Evolutionary conservation across 2,888 invertebrate genomes (phyloP), one percentile per base, ranked within the genome.

Genomic region (Zhuqinia jingwanae): DNA sequence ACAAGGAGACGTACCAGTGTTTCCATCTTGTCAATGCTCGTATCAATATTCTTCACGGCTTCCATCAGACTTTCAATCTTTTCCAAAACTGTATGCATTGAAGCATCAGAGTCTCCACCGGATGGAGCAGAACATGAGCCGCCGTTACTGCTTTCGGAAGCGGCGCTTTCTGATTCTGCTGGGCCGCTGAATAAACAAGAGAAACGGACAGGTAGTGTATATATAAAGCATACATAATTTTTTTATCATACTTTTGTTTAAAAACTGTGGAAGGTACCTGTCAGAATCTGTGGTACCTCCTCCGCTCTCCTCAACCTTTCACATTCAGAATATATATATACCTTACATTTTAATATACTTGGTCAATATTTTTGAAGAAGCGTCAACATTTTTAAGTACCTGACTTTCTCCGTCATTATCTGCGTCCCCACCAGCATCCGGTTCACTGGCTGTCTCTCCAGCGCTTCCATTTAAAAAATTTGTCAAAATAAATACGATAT

Each of bases 11-110:
- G 30, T 60, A 87, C 87, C 84, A 87, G 27, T 15, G 76, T 80
- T 70, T 87, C 85, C 87, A 87, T 85, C 36, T 87, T 87, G 65
- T 87, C 85, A 17, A 87, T 87, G 58, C 85, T 87, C 0, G 2
- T 17, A 22, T 84, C 80, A 77, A 87, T 84, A 22, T 85, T 80
- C 17, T 83, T 76, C 56, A 87, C 83, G 10, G 84, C 85, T 13
- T 73, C 76, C 79, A 85, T 80, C 65, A 87, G 36, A 53, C 79
- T 75, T 30, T 87, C 87, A 45, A 87, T 63, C 25, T 87, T 87
- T n/a, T 73, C 87, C 58, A 87, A 25, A 1, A 83, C 85, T 11
- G 68, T 47, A 27, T 68, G 45, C 85, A 85, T 85, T n/a, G 30
- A 27, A 15, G 8, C 58, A 17, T 79, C 75, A 20, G 50, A 27